Evolutionary conservation across 2,888 invertebrate genomes (phyloP).

Genomic region (Platerodrilus igneus): DNA sequence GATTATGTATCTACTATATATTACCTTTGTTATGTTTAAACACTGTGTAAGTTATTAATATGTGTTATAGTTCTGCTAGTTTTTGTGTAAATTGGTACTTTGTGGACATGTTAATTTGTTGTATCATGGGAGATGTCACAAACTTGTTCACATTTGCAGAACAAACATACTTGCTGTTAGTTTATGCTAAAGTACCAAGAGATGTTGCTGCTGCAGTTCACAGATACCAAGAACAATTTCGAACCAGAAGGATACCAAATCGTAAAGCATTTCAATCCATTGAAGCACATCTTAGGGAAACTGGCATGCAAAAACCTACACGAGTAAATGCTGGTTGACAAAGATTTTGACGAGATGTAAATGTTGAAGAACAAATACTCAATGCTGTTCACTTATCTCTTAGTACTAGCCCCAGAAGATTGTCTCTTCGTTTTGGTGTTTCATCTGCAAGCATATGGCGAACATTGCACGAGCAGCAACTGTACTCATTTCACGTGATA

Average conservation of each 20-base stretch:
- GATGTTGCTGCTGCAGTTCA: constrained; percentile 12
- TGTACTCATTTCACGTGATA: constrained; percentile 5
- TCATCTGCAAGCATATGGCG: constrained; percentile 5
- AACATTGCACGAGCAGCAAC: constrained; percentile 7
- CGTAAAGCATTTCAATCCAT: constrained; percentile 10
- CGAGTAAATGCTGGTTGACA: constrained; percentile 10
- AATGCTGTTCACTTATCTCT: too few species aligned
- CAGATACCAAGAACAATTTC: constrained; percentile 9
- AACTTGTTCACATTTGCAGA: too few species aligned
- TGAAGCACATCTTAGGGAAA: constrained; percentile 9
- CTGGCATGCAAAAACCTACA: constrained; percentile 8
- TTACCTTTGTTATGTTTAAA: too few species aligned
- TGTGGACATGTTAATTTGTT: constrained; percentile 1
- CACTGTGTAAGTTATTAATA: too few species aligned
- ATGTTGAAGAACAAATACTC: constrained; percentile 6
- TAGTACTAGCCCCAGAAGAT: constrained; percentile 3
- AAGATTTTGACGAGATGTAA: constrained; percentile 10
- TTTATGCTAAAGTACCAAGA: constrained; percentile 9
- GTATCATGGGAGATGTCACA: constrained; percentile 3
- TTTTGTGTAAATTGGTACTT: too few species aligned
- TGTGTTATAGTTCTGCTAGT: too few species aligned
- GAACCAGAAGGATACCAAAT: constrained; percentile 9
- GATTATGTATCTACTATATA: too few species aligned
- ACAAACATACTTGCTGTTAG: too few species aligned
- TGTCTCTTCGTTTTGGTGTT: constrained; percentile 3